phyloP scores from a whole-genome alignment of 2,113 vertebrate genomes.

The Tychaedon coryphoeus region DNA sequence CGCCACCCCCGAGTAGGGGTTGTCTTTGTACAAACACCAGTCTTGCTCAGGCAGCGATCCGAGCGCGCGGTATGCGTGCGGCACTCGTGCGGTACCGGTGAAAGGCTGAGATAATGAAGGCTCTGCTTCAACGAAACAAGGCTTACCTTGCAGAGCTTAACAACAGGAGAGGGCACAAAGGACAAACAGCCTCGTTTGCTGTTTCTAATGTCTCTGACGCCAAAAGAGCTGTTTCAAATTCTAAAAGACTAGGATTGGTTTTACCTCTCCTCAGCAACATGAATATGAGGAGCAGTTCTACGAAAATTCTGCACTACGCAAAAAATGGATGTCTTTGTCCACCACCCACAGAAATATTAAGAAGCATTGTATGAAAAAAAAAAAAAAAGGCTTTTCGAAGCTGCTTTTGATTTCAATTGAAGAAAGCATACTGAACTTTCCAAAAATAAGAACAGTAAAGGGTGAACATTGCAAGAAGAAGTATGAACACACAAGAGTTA shows the following conservation, averaged over 20 bases:
- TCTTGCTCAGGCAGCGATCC: background rate
- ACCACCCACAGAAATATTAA: background rate
- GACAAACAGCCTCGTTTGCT: background rate
- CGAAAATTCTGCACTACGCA: background rate
- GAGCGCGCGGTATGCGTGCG: fast-evolving
- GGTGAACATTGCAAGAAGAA: background rate
- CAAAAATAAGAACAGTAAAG: background rate
- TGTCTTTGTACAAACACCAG: fast-evolving
- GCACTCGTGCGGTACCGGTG: no score
- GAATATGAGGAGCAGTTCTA: background rate
- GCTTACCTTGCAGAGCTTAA: background rate
- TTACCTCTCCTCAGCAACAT: background rate
- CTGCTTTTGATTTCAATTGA: background rate
- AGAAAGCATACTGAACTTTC: background rate
- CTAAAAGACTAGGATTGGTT: background rate
- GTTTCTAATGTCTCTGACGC: background rate
- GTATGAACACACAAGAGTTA: background rate
- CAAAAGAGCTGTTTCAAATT: background rate
- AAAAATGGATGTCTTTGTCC: background rate
- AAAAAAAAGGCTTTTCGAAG: background rate
- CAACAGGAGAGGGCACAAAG: background rate
- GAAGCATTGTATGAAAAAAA: background rate
- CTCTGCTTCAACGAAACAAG: background rate
- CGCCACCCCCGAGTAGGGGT: fast-evolving
- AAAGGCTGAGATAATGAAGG: background rate